Conservation (phyloP, 2,797 vertebrate species). For the Thamnophis elegans region DNA sequence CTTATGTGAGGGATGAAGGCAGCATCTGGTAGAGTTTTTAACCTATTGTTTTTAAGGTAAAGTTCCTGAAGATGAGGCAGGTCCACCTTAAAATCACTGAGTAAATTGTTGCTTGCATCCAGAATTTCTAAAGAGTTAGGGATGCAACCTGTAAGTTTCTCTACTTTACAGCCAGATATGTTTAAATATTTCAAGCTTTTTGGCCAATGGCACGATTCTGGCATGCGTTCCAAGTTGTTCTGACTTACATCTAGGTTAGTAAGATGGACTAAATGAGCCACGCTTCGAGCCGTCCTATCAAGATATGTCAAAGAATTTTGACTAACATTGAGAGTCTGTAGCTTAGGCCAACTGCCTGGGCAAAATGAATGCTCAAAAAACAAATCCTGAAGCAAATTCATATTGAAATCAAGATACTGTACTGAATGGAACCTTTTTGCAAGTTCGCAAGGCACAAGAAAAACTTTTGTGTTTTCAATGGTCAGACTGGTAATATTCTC, state of each 20-base stretch:
- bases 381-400: constrained; percentile 72
- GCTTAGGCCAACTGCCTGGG: constrained; percentile 51
- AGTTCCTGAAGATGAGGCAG: constrained; percentile 72
- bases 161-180: constrained; percentile 71
- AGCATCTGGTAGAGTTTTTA: constrained; percentile 69
- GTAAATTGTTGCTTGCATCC: constrained; percentile 75
- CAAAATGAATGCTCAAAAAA: constrained; percentile 68
- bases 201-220: constrained; percentile 72
- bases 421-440: constrained; percentile 63
- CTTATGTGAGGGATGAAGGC: constrained; percentile 52
- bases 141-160: constrained; percentile 65
- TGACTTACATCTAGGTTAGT: constrained; percentile 74
- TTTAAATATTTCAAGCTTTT: constrained; percentile 70
- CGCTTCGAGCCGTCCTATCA: constrained; percentile 16
- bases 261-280: constrained; percentile 58
- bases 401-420: constrained; percentile 75
- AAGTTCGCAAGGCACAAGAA: constrained; percentile 69
- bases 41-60: constrained; percentile 74
- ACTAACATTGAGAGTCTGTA: constrained; percentile 76
- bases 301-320: constrained; percentile 72
- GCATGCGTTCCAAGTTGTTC: constrained; percentile 70
- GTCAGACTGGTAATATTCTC: constrained; percentile 60
- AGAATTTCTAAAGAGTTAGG: constrained; percentile 70
- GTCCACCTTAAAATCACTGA: constrained; percentile 65
- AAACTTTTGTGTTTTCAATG: constrained; percentile 70